Conservation (phyloP, 1,140 invertebrate genomes). For the Trissolcus basalis region DNA sequence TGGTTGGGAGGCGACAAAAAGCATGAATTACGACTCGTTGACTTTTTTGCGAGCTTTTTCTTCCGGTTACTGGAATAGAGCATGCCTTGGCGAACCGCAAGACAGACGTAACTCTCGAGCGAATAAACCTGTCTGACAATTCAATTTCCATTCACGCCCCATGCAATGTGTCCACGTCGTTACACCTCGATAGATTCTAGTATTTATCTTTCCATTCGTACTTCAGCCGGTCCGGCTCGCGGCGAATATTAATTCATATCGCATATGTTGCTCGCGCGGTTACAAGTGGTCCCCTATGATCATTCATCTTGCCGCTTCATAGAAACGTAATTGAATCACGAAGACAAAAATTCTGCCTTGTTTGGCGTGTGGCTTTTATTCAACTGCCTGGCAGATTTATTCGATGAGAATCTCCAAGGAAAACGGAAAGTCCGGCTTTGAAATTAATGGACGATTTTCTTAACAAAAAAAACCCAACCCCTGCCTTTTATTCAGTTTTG, state of each 20-base stretch:
- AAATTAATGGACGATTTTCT: too few relatives aligned
- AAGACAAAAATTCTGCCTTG: slow-evolving; percentile 42
- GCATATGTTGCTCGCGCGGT: slow-evolving; percentile 50
- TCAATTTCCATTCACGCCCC: slow-evolving; percentile 62
- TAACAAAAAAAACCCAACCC: too few relatives aligned
- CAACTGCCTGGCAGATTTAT: slow-evolving; percentile 29
- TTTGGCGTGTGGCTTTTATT: slow-evolving; percentile 39
- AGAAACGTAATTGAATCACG: slow-evolving; percentile 52
- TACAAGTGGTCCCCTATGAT: slow-evolving; percentile 52
- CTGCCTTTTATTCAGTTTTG: too few relatives aligned
- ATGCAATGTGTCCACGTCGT: slow-evolving; percentile 58
- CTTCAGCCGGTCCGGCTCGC: slow-evolving; percentile 52
- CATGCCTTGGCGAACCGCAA: slow-evolving; percentile 36
- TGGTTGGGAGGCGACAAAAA: slow-evolving; percentile 29
- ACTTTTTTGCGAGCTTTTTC: slow-evolving; percentile 52
- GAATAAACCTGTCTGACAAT: slow-evolving; percentile 63
- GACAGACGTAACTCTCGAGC: slow-evolving; percentile 46
- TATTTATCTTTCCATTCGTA: slow-evolving; percentile 64
- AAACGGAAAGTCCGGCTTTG: slow-evolving; percentile 20
- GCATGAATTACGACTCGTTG: slow-evolving; percentile 49
- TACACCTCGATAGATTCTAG: slow-evolving; percentile 61
- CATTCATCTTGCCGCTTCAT: slow-evolving; percentile 54
- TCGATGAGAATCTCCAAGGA: slow-evolving; percentile 33
- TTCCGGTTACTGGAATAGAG: slow-evolving; percentile 56
- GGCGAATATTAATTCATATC: slow-evolving; percentile 60